phyloP scores from a whole-genome alignment of 1,140 invertebrate species.

The Amyelois transitella region DNA sequence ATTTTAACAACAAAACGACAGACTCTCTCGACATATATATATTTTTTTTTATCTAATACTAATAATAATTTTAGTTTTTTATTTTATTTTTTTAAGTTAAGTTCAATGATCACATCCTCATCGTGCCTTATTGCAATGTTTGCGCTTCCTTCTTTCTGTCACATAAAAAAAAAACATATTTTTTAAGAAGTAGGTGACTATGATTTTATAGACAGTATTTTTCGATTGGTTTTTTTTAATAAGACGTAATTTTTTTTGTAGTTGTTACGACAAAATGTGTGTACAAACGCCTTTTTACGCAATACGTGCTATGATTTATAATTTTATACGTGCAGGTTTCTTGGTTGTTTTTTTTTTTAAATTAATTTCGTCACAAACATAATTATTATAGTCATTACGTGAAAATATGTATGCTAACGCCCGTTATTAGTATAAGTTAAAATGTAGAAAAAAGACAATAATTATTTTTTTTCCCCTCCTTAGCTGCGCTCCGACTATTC shows the following conservation, averaged over 20 bases:
- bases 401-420: too few species aligned
- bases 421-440: too few species aligned
- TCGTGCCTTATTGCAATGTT: background rate
- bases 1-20: conserved; percentile 8
- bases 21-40: conserved; percentile 18
- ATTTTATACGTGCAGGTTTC: background rate
- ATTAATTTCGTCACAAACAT: too few species aligned
- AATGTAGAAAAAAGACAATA: background rate
- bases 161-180: too few species aligned
- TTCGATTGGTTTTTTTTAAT: conserved; percentile 22
- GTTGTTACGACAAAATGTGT: too few species aligned
- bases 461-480: conserved; percentile 16
- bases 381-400: too few species aligned
- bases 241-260: conserved; percentile 31
- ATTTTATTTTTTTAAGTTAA: conserved; percentile 8
- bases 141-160: conserved; percentile 4
- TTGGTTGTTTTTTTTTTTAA: background rate
- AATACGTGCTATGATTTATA: too few species aligned
- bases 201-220: too few species aligned
- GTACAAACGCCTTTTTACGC: too few species aligned
- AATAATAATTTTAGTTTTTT: conserved; percentile 16
- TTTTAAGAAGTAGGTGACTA: too few species aligned
- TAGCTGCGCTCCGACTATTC: conserved; percentile 51
- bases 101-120: conserved; percentile 32
- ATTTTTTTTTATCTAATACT: too few species aligned